A percentile compares a stretch with the other conserved stretches of the same genome.
Evolutionary conservation across 92 coral and sea anemone species (phyloP).

Genomic region (Phenganax marumi): DNA sequence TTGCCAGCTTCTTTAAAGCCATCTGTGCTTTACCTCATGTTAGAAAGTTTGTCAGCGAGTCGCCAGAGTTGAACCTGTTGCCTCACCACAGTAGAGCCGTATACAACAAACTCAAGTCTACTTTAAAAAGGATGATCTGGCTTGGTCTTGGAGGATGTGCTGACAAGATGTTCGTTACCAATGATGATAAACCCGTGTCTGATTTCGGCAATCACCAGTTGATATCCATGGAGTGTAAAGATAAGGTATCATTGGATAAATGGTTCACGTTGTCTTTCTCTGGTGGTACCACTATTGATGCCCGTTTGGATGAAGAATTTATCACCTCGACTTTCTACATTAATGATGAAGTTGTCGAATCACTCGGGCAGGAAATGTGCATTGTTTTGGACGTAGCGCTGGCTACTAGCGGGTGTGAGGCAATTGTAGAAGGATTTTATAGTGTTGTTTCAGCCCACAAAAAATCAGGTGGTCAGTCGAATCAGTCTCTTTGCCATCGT

Average conservation of each 20-base stretch:
- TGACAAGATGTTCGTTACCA: constrained; percentile 12
- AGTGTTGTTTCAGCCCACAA: background rate
- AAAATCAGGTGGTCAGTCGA: background rate
- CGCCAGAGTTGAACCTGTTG: constrained; percentile 7
- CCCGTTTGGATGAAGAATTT: constrained; percentile 13
- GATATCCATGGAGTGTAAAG: background rate
- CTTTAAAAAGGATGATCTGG: constrained; percentile 19
- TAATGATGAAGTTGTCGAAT: background rate
- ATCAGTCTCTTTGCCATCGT: background rate
- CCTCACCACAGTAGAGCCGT: background rate
- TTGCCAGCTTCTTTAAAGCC: background rate
- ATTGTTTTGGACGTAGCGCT: background rate
- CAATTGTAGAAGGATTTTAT: constrained; percentile 18
- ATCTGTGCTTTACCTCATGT: constrained; percentile 16
- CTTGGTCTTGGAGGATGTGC: constrained; percentile 17
- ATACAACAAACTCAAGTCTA: constrained; percentile 10
- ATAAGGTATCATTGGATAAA: background rate
- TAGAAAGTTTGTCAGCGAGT: background rate
- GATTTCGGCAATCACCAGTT: background rate
- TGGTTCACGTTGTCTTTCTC: constrained; percentile 3
- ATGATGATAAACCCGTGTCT: background rate
- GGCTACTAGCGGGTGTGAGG: constrained; percentile 3
- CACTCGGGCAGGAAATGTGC: constrained; percentile 15
- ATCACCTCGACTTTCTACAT: constrained; percentile 9
- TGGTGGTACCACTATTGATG: background rate